Evolutionary conservation across 2,888 invertebrate genomes (phyloP).

Genomic region (Pomacea canaliculata): DNA sequence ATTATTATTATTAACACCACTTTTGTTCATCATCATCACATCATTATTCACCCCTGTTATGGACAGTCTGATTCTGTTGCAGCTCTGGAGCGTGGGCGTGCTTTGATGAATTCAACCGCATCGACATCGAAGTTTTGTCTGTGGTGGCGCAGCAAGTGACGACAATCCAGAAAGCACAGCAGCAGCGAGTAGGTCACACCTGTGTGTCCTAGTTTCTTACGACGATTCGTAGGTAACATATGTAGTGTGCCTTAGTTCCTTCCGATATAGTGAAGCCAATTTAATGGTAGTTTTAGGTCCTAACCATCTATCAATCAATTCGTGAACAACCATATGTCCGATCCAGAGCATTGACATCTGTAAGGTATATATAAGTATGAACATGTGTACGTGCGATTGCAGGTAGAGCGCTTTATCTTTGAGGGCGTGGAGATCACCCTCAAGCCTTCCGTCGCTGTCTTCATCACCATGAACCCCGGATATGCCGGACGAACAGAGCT

Average conservation of each 20-base stretch:
- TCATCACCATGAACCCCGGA: constrained; percentile 89
- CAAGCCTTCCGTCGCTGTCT: constrained; percentile 81
- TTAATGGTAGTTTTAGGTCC: background rate
- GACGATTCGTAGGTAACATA: too few relatives aligned
- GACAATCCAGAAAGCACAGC: constrained; percentile 76
- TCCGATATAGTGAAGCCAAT: background rate
- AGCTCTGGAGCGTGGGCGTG: constrained; percentile 77
- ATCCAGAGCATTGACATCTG: too few relatives aligned
- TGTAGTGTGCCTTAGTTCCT: too few relatives aligned
- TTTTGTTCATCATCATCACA: too few relatives aligned
- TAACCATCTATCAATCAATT: too few relatives aligned
- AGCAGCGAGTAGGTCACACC: constrained; percentile 55
- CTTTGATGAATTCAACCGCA: constrained; percentile 70
- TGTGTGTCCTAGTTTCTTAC: too few relatives aligned
- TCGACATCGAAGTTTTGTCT: constrained; percentile 70
- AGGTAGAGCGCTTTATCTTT: constrained; percentile 77
- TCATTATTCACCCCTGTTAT: too few relatives aligned
- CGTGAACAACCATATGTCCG: too few relatives aligned
- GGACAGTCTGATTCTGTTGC: constrained; percentile 1
- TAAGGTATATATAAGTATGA: too few relatives aligned
- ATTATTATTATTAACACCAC: too few relatives aligned
- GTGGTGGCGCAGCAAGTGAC: constrained; percentile 69
- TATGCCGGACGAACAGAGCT: constrained; percentile 84
- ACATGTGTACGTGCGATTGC: background rate
- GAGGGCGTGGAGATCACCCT: constrained; percentile 80